Conservation (phyloP, 2,888 invertebrate species). For the Poecilus cupreus region DNA sequence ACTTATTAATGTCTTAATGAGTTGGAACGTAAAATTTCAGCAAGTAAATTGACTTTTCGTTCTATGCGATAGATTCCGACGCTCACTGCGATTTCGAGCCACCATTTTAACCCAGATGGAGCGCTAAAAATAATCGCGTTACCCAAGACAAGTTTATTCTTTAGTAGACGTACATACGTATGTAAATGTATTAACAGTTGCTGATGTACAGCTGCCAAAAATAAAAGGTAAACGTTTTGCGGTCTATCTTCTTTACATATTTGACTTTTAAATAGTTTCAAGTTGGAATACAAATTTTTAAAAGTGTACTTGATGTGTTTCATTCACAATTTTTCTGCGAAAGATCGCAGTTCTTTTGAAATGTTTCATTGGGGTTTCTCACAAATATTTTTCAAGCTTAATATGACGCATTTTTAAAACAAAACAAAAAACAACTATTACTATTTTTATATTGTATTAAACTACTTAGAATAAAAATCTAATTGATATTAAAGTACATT, state of each 20-base stretch:
- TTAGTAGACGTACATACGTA: conserved; percentile 11
- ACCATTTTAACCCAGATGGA: conserved; percentile 57
- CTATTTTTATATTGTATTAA: too few species aligned
- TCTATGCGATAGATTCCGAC: conserved; percentile 25
- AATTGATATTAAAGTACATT: too few species aligned
- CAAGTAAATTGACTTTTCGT: neutral
- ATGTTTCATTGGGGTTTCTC: neutral
- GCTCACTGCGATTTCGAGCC: conserved; percentile 39
- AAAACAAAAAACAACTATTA: too few species aligned
- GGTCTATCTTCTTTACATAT: neutral
- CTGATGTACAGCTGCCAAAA: conserved; percentile 4
- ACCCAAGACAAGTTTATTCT: conserved; percentile 24
- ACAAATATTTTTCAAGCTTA: too few species aligned
- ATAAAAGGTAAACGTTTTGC: neutral
- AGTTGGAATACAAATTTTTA: neutral
- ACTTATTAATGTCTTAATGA: neutral
- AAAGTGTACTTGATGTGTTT: neutral
- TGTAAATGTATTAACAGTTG: conserved; percentile 18
- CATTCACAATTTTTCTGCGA: conserved; percentile 16
- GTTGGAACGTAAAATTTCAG: conserved; percentile 1
- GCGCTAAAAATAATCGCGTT: conserved; percentile 53
- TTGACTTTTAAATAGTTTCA: neutral
- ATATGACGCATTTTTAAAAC: too few species aligned
- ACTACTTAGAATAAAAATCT: too few species aligned
- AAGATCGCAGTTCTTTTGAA: neutral